Evolutionary conservation across 2,888 invertebrate genomes (phyloP), one percentile per base, ranked within the genome.

Genomic region (Eucera pruinosa): DNA sequence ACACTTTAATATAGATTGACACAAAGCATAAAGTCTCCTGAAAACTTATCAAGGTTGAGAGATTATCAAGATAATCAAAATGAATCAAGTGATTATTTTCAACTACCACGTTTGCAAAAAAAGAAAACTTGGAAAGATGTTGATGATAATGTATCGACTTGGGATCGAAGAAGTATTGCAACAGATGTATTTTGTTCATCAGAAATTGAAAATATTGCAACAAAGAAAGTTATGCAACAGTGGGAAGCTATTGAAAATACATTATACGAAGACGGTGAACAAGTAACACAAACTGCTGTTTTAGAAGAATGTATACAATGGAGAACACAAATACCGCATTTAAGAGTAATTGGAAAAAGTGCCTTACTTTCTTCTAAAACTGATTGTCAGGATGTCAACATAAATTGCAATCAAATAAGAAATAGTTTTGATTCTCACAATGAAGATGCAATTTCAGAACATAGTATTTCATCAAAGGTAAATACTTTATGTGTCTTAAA

Each of bases 301-400:
- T 78, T 81, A 43, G 89, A 90, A 20, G 92, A 92, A 73, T 92
- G 91, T 57, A 54, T 80, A 52, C 92, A 92, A 71, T 92, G 92
- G 92, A 84, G 86, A 64, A 86, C 72, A 2, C 92, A 91, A 64
- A 81, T 91, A 67, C 87, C 89, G 3, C 91, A 91, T 70, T 83
- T 91, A 36, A 83, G 91, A 76, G 54, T 92, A 41, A 18, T 80
- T n/a, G 85, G 78, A 48, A 80, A 65, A 45, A 83, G 71, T 65
- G 45, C 64, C 13, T 50, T 61, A 39, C 39, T 45, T 5, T 18
- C n/a, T 2, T 11, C 25, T 43, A 58, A 54, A 48, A 39, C 7
- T 13, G 50, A 30, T 0, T 11, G 6, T 5, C 47, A 60, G 36
- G 52, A 52, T 33, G 6, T 60, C 1, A 50, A 33, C 18, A 25